A percentile compares a stretch with the other conserved stretches of the same genome.
Conservation (phyloP, 2,888 invertebrate species). For the Macrostomum cliftonense region DNA sequence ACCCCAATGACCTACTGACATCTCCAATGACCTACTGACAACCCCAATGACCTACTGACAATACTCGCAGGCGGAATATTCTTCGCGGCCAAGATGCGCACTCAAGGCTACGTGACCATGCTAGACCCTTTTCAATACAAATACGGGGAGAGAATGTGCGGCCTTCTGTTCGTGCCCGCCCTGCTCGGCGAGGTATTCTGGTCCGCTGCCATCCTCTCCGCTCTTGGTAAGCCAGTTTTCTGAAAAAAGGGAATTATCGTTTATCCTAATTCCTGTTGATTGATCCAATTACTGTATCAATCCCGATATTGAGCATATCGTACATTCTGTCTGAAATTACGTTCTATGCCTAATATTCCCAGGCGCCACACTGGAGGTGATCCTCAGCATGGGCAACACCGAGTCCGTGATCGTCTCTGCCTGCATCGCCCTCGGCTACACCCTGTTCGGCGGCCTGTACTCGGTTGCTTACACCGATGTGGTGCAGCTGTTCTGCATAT, state of each 20-base stretch:
- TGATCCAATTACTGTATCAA: too few relatives aligned
- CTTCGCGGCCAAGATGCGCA: slow-evolving; percentile 23
- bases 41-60: too few relatives aligned
- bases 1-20: too few relatives aligned
- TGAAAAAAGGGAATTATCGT: too few relatives aligned
- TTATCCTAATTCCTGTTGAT: too few relatives aligned
- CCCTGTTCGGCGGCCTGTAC: slow-evolving; percentile 87
- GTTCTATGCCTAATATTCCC: too few relatives aligned
- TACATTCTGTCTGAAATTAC: too few relatives aligned
- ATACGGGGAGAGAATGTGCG: slow-evolving; percentile 22
- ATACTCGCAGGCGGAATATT: slow-evolving; percentile 20
- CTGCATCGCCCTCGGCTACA: slow-evolving; percentile 87
- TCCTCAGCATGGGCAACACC: slow-evolving; percentile 79
- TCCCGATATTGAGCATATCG: too few relatives aligned
- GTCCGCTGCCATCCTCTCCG: slow-evolving; percentile 26
- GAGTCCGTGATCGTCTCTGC: slow-evolving; percentile 78
- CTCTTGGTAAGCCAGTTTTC: slow-evolving; percentile 23
- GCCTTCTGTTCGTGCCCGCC: slow-evolving; percentile 24
- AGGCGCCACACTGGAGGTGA: slow-evolving; percentile 87
- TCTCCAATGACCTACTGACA: too few relatives aligned
- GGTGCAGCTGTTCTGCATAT: slow-evolving; percentile 89
- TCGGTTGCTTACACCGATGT: slow-evolving; percentile 96
- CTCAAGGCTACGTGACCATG: slow-evolving; percentile 23
- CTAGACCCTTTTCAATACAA: slow-evolving; percentile 26
- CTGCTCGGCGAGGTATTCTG: slow-evolving; percentile 27